Percentiles rank a stretch among this genome's conserved stretches.
Evolutionary conservation across 2,888 invertebrate species (phyloP).

Genomic region (Drosophila fulvimacula): DNA sequence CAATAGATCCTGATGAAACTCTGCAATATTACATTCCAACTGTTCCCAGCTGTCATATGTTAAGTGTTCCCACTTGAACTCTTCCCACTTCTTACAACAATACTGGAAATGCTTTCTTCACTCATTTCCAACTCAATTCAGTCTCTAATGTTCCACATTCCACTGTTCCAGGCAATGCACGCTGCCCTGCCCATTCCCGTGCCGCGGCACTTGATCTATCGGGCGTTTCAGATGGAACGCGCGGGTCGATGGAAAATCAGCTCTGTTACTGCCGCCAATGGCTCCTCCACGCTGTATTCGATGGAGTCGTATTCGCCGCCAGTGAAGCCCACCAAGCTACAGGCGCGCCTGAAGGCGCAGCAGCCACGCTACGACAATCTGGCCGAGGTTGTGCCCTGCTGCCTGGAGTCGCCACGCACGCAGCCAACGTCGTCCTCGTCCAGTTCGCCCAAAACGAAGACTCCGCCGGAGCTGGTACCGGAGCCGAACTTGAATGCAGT

Average conservation of each 20-base stretch:
- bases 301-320: constrained; percentile 59
- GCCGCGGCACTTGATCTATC: constrained; percentile 58
- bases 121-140: too few relatives aligned
- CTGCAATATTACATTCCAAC: too few relatives aligned
- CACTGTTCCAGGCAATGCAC: constrained; percentile 44
- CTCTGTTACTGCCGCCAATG: constrained; percentile 25
- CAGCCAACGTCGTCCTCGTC: not conserved
- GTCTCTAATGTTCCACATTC: not conserved
- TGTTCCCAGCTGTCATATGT: too few relatives aligned
- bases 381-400: constrained; percentile 20
- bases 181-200: constrained; percentile 68
- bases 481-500: constrained; percentile 1
- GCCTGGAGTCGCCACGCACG: constrained; percentile 3
- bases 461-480: constrained; percentile 23
- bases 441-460: not conserved
- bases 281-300: constrained; percentile 35
- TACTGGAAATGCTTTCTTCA: too few relatives aligned
- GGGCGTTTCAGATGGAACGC: constrained; percentile 65
- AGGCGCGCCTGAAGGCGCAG: constrained; percentile 16
- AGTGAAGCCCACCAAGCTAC: constrained; percentile 23
- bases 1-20: too few relatives aligned
- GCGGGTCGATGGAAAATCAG: constrained; percentile 58
- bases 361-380: constrained; percentile 44
- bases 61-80: too few relatives aligned
- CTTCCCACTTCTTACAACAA: too few relatives aligned